Evolutionary conservation across 2,888 invertebrate genomes (phyloP).

Genomic region (Cheiracanthium punctorium): DNA sequence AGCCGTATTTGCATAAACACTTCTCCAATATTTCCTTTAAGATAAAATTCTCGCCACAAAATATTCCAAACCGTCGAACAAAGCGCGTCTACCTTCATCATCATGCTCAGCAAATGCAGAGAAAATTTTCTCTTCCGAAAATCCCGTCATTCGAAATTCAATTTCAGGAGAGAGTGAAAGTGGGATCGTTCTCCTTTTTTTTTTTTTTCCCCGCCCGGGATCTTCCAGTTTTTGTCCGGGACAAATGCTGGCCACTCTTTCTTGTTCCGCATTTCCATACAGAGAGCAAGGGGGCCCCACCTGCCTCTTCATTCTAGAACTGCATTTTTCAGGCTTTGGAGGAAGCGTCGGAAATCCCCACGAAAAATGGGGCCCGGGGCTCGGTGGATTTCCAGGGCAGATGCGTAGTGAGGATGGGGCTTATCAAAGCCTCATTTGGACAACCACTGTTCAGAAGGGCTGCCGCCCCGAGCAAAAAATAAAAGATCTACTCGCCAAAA

Average conservation of each 20-base stretch:
- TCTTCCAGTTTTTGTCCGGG: constrained; percentile 2
- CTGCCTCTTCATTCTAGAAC: constrained; percentile 48
- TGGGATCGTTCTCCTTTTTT: background rate
- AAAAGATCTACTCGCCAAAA: background rate
- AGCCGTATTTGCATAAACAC: too few species aligned
- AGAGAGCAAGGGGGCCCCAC: constrained; percentile 42
- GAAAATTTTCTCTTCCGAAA: background rate
- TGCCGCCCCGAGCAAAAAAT: constrained; percentile 14
- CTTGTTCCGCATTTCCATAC: constrained; percentile 54
- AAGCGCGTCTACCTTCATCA: background rate
- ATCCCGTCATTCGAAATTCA: constrained; percentile 4
- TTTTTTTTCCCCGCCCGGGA: background rate
- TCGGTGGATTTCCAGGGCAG: constrained; percentile 50
- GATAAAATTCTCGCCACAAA: too few species aligned
- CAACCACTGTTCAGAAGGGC: constrained; percentile 46
- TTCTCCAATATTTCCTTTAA: too few species aligned
- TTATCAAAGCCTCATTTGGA: constrained; percentile 68
- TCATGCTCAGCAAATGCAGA: background rate
- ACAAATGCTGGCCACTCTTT: background rate
- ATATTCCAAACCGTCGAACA: too few species aligned
- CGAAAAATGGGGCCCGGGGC: constrained; percentile 9
- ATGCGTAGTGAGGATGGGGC: constrained; percentile 64
- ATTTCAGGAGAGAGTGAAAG: background rate
- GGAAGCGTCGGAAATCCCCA: background rate
- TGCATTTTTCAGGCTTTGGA: constrained; percentile 68